Conservation (phyloP, 2,888 invertebrate species). For the Parnassius smintheus region DNA sequence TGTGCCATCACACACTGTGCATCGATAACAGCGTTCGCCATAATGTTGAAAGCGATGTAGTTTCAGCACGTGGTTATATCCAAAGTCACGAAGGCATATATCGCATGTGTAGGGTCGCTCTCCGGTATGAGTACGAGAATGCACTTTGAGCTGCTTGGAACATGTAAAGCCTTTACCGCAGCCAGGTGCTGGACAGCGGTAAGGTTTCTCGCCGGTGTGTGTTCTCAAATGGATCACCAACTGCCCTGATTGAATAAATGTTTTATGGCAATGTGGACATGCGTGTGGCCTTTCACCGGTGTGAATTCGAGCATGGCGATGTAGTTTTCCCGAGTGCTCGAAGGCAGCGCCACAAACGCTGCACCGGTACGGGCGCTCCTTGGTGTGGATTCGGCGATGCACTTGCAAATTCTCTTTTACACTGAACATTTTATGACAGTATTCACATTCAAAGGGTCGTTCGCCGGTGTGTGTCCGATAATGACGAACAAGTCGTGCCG, state of each 20-base stretch:
- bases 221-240: constrained; percentile 95
- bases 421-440: constrained; percentile 95
- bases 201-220: constrained; percentile 92
- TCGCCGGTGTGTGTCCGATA: constrained; percentile 95
- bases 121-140: constrained; percentile 94
- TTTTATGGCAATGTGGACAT: constrained; percentile 92
- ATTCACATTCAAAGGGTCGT: constrained; percentile 94
- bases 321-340: constrained; percentile 94
- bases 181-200: constrained; percentile 88
- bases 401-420: constrained; percentile 96
- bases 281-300: constrained; percentile 95
- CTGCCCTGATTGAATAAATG: constrained; percentile 95
- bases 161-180: constrained; percentile 96
- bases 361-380: constrained; percentile 94
- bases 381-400: constrained; percentile 93
- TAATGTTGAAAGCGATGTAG: constrained; percentile 94
- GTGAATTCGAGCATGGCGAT: constrained; percentile 94
- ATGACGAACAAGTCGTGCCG: constrained; percentile 91
- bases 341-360: constrained; percentile 93
- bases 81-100: constrained; percentile 94
- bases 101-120: constrained; percentile 95
- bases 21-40: constrained; percentile 95
- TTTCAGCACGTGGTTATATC: constrained; percentile 94
- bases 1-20: constrained; percentile 94
- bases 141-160: constrained; percentile 94